Conservation (phyloP, 2,888 invertebrate species). For the Sympetrum striolatum region DNA sequence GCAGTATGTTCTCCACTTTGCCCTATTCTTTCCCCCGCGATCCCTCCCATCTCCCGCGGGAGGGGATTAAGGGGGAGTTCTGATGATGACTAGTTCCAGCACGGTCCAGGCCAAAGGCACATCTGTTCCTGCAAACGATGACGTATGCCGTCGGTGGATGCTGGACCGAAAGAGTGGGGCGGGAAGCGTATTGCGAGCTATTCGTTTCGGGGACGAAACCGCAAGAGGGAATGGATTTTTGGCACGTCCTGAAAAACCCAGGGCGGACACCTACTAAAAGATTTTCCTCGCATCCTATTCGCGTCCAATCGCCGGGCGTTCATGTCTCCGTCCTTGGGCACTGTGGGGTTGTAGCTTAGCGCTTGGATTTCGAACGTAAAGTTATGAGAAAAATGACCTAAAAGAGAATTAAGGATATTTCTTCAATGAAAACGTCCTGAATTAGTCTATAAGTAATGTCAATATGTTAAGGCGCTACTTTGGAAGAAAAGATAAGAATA, state of each 20-base stretch:
- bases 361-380: no score
- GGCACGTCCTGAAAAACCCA: neutral
- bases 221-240: neutral
- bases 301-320: neutral
- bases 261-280: neutral
- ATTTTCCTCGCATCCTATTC: neutral
- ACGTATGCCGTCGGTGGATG: neutral
- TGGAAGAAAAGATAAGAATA: no score
- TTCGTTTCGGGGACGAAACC: neutral
- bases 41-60: neutral
- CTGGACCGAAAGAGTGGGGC: neutral
- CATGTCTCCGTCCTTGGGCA: no score
- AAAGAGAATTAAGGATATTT: no score
- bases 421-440: no score
- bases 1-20: neutral
- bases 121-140: constrained; percentile 20
- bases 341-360: no score
- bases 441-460: no score
- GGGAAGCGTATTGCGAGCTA: neutral
- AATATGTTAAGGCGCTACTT: no score
- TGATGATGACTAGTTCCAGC: constrained; percentile 27
- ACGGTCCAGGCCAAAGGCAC: neutral
- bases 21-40: neutral
- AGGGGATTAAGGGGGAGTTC: neutral
- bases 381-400: no score